phyloP scores from a whole-genome alignment of 2,113 vertebrate species.

The Delphinus delphis region DNA sequence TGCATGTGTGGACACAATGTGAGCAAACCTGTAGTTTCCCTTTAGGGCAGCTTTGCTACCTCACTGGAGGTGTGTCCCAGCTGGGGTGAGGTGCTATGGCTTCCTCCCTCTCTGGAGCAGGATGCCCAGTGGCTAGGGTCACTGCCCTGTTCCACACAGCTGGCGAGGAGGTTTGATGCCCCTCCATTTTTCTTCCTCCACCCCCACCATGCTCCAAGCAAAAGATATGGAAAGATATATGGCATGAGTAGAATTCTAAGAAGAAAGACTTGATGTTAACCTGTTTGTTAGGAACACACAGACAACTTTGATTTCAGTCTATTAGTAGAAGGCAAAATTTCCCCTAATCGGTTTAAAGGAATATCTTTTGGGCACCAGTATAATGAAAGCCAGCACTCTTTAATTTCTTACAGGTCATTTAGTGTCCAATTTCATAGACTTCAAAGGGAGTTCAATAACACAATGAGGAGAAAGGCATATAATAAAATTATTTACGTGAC shows the following conservation, averaged over 20 bases:
- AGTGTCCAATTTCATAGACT: constrained; percentile 47
- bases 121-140: background rate
- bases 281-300: constrained; percentile 20
- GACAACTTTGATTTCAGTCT: constrained; percentile 28
- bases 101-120: background rate
- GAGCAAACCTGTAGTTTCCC: background rate
- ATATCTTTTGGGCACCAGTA: constrained; percentile 1
- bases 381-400: constrained; percentile 61
- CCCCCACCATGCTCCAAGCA: background rate
- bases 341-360: constrained; percentile 49
- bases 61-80: background rate
- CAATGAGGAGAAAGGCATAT: constrained; percentile 30
- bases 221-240: background rate
- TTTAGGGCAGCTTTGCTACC: background rate
- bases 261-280: constrained; percentile 47
- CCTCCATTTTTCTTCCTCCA: background rate
- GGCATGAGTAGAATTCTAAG: background rate
- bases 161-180: too few relatives aligned
- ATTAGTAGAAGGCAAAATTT: constrained; percentile 25
- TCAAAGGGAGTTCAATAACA: constrained; percentile 59
- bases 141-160: background rate
- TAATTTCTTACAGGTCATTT: constrained; percentile 64
- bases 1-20: background rate
- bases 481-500: constrained; percentile 17
- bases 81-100: background rate